phyloP scores from a whole-genome alignment of 2,888 invertebrate genomes.

The Mystacides longicornis region DNA sequence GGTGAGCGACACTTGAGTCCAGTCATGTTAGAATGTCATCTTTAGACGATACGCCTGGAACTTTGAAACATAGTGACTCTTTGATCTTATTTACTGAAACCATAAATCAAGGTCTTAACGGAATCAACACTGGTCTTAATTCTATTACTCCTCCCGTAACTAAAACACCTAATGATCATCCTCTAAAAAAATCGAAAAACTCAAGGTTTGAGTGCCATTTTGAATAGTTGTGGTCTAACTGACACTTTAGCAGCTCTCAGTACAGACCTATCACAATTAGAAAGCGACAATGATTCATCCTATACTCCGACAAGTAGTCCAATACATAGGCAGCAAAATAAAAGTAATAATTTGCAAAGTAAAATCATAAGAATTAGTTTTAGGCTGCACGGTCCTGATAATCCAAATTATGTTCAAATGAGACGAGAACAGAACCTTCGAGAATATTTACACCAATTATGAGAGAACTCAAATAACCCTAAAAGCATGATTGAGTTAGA shows the following conservation, averaged over 20 bases:
- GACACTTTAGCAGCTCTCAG: constrained; percentile 55
- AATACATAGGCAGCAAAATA: constrained; percentile 51
- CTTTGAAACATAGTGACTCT: constrained; percentile 76
- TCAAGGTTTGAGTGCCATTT: constrained; percentile 54
- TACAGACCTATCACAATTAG: constrained; percentile 61
- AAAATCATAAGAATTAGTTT: constrained; percentile 62
- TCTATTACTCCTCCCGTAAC: constrained; percentile 33
- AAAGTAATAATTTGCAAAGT: constrained; percentile 35
- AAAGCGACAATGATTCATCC: constrained; percentile 79
- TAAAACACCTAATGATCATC: constrained; percentile 31
- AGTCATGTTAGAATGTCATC: constrained; percentile 58
- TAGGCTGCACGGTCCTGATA: constrained; percentile 75
- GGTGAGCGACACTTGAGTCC: constrained; percentile 68
- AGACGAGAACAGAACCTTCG: constrained; percentile 58
- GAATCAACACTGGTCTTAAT: constrained; percentile 45
- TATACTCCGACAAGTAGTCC: constrained; percentile 78
- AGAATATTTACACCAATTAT: constrained; percentile 59
- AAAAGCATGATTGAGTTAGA: constrained; percentile 52
- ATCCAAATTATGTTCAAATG: constrained; percentile 40
- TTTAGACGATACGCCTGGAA: constrained; percentile 54
- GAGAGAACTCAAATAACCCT: constrained; percentile 49
- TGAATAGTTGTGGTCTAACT: constrained; percentile 50
- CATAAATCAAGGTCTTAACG: constrained; percentile 53
- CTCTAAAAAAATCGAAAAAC: constrained; percentile 44
- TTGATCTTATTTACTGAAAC: constrained; percentile 63